Conservation (phyloP, 1,140 invertebrate species). For the Leptinotarsa defecta region DNA sequence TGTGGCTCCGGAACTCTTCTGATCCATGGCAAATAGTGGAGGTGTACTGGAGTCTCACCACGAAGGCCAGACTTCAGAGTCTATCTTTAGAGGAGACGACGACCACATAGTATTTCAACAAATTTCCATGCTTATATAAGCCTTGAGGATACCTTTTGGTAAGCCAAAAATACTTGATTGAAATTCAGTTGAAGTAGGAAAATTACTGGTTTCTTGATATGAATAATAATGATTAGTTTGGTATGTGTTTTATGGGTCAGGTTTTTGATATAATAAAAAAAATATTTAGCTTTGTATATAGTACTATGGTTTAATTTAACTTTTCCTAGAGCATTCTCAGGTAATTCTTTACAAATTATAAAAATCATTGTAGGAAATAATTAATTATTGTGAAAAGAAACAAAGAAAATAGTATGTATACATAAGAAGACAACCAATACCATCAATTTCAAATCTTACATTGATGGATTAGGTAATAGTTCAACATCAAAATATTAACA, state of each 20-base stretch:
- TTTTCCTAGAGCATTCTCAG: too few species aligned
- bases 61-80: neutral
- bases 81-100: neutral
- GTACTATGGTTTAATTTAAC: too few species aligned
- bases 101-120: neutral
- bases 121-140: conserved; percentile 3
- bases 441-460: neutral
- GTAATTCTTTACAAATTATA: too few species aligned
- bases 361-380: too few species aligned
- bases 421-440: neutral
- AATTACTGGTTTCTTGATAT: neutral
- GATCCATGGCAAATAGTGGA: neutral
- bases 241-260: neutral
- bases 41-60: neutral
- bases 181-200: neutral
- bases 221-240: neutral
- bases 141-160: neutral
- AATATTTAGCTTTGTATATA: neutral
- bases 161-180: neutral
- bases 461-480: neutral
- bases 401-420: neutral
- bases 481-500: too few species aligned
- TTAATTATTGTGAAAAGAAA: neutral
- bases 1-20: neutral
- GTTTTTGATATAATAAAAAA: neutral